Percentiles rank a stretch among this genome's conserved stretches.
Evolutionary conservation across 2,113 vertebrate species (phyloP).

Genomic region (Pipra filicauda): DNA sequence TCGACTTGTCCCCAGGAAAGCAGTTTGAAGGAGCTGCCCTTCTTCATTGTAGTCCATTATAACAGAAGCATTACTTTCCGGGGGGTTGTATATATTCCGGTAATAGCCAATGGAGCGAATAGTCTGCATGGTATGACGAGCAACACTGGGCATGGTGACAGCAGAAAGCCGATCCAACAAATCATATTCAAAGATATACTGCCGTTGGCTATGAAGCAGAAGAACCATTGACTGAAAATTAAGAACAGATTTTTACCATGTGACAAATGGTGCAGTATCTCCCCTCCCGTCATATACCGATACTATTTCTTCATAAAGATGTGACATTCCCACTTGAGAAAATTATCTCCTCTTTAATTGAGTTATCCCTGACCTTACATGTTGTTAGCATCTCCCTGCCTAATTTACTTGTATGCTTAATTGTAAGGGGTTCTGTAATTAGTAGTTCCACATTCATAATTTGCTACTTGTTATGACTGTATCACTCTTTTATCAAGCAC

Average conservation of each 20-base stretch:
- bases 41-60: conserved; percentile 97
- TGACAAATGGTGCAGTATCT: conserved; percentile 33
- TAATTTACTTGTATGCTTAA: conserved; percentile 78
- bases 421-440: conserved; percentile 75
- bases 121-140: conserved; percentile 97
- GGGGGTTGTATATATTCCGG: conserved; percentile 96
- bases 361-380: conserved; percentile 78
- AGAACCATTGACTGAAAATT: conserved; percentile 92
- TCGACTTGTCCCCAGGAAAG: conserved; percentile 92
- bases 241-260: conserved; percentile 62
- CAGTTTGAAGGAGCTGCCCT: conserved; percentile 88
- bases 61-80: conserved; percentile 94
- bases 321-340: conserved; percentile 69
- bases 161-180: conserved; percentile 90
- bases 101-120: conserved; percentile 97
- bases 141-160: conserved; percentile 96
- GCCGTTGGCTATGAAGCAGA: conserved; percentile 95
- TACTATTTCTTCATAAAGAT: conserved; percentile 47
- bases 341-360: conserved; percentile 74
- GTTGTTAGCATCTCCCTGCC: conserved; percentile 76
- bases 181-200: conserved; percentile 98
- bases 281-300: neutral
- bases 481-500: conserved; percentile 71
- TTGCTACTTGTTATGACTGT: conserved; percentile 73
- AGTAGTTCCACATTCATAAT: conserved; percentile 74